A percentile compares a stretch with the other conserved stretches of the same genome.
Evolutionary conservation across 2,113 vertebrate species (phyloP).

Genomic region (Oncorhynchus kisutch): DNA sequence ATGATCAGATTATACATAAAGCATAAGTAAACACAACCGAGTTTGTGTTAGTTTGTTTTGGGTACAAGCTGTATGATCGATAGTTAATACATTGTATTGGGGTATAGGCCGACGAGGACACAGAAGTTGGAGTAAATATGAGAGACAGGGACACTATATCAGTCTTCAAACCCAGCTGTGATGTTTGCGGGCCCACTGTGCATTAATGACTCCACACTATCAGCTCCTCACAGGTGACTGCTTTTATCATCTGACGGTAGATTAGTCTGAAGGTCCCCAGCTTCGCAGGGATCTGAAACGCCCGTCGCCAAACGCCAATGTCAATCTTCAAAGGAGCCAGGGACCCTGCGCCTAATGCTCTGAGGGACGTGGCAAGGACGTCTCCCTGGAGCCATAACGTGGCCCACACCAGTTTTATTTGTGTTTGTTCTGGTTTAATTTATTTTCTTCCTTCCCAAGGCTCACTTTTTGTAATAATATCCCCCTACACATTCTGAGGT

Average conservation of each 20-base stretch:
- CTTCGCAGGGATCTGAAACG: constrained; percentile 37
- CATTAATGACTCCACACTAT: constrained; percentile 45
- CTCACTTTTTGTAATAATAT: constrained; percentile 46
- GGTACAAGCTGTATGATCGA: too few species aligned
- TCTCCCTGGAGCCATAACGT: constrained; percentile 58
- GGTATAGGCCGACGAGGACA: too few species aligned
- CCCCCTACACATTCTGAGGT: constrained; percentile 11
- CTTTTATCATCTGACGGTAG: constrained; percentile 26
- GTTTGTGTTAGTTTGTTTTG: too few species aligned
- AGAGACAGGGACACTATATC: background rate
- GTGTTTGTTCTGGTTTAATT: constrained; percentile 55
- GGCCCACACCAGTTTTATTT: constrained; percentile 49
- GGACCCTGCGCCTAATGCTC: constrained; percentile 7
- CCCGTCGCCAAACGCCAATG: background rate
- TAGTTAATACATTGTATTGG: too few species aligned
- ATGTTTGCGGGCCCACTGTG: constrained; percentile 2
- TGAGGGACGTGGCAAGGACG: constrained; percentile 65
- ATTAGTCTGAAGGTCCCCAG: constrained; percentile 46
- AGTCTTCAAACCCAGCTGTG: background rate
- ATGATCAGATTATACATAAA: too few species aligned
- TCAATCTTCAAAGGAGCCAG: constrained; percentile 39
- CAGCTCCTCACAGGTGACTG: constrained; percentile 57
- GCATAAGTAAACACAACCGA: too few species aligned
- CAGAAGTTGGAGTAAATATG: constrained; percentile 9
- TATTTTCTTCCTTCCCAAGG: constrained; percentile 42